Base-by-base conservation (phyloP, 2,797 vertebrate species). In the Spinibarbus caldwelli region DNA sequence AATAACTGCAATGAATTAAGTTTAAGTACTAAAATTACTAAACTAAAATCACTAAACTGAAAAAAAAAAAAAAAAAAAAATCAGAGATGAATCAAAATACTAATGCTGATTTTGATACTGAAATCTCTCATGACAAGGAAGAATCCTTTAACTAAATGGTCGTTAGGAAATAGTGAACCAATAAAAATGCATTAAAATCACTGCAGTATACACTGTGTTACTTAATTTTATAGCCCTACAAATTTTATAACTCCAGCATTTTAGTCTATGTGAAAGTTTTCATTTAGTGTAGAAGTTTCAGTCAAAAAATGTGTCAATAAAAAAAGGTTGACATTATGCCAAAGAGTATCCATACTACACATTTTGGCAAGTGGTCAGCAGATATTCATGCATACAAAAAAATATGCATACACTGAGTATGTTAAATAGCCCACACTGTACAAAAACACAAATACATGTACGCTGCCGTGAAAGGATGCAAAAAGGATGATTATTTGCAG, bases 401-500 rank as follows among this genome's bases (percentile, higher is more conserved):
- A 49, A 49, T 49, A 17, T 52, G 19, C 2, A 52, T 34, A 14
- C 45, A 75, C 9, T n/a, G 6, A 54, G 31, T 21, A 29, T 71
- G 70, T 73, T 45, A 38, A 62, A 8, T 23, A 9, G 26, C 11
- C n/a, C 6, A 29, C 36, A 45, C 10, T 75, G 19, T 11, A 75
- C n/a, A 6, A 79, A 79, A 64, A 49, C 41, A 38, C 31, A 64
- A 23, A 47, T 38, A 67, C 8, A 68, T 21, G 5, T 21, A 49
- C 88, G 88, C 91, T 91, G 90, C 90, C 87, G 87, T 92, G 84
- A 77, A 91, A 91, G 89, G 93, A 93, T 86, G 91, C 91, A 90
- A 92, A 93, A 93, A 89, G 92, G 90, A 93, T 75, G 70, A 93
- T 93, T 94, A 90, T 88, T 87, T 93, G 90, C 90, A 89, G 85